Conservation (phyloP, 2,888 invertebrate species). For the Noctua fimbriata region DNA sequence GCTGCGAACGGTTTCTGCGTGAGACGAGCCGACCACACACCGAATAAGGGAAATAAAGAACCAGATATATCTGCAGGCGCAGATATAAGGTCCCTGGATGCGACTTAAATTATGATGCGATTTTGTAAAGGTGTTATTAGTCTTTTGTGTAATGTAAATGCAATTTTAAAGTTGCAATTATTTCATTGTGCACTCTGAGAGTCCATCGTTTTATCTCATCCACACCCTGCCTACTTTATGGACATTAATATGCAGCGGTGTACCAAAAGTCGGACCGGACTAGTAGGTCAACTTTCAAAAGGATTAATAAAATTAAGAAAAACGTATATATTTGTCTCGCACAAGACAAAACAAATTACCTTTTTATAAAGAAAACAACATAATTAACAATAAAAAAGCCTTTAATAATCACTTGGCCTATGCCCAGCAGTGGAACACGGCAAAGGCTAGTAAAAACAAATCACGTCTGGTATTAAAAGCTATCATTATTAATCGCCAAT, state of each 20-base stretch:
- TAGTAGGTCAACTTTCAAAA: background rate
- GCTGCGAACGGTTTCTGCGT: conserved; percentile 53
- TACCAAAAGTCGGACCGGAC: background rate
- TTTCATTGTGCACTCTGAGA: background rate
- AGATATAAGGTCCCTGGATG: conserved; percentile 57
- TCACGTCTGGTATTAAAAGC: background rate
- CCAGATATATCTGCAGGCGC: conserved; percentile 57
- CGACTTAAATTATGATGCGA: background rate
- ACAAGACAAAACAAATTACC: background rate
- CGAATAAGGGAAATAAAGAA: conserved; percentile 78
- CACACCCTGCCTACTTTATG: background rate
- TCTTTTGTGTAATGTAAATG: background rate
- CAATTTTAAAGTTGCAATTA: background rate
- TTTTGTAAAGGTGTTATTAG: background rate
- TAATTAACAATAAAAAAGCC: background rate
- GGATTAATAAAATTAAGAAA: background rate
- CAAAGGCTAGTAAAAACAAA: no score
- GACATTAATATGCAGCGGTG: background rate
- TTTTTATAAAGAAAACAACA: background rate
- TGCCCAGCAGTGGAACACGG: no score
- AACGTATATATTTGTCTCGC: background rate
- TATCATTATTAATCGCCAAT: background rate
- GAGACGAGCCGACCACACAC: conserved; percentile 73
- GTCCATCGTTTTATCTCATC: background rate
- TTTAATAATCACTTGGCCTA: no score